Conservation (phyloP, 2,888 invertebrate genomes). For the Osmoderma eremita region DNA sequence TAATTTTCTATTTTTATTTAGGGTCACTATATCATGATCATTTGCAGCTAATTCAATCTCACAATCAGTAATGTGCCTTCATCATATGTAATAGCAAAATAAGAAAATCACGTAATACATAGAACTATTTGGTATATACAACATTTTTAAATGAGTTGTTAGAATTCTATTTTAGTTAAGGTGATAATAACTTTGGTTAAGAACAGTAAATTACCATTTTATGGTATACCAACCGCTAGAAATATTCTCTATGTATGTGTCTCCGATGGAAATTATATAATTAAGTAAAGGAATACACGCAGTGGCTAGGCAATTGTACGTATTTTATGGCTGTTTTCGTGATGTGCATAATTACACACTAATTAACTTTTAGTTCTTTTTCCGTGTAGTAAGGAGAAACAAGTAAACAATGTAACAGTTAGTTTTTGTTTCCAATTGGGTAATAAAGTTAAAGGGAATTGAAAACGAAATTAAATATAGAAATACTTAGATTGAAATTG, state of each 20-base stretch:
- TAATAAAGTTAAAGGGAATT: slow-evolving; percentile 25
- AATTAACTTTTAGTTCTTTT: slow-evolving; percentile 34
- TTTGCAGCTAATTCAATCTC: slow-evolving; percentile 10
- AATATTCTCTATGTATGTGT: neutral
- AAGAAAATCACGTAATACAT: no score
- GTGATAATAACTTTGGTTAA: neutral
- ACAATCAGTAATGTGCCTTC: neutral
- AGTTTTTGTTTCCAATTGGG: slow-evolving; percentile 17
- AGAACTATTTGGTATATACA: no score
- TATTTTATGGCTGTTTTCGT: slow-evolving; percentile 26
- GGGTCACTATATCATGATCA: slow-evolving; percentile 16
- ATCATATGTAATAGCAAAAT: neutral
- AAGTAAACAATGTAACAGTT: slow-evolving; percentile 28
- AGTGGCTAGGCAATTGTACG: slow-evolving; percentile 12
- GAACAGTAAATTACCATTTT: slow-evolving; percentile 7
- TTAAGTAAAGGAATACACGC: slow-evolving; percentile 5
- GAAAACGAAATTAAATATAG: slow-evolving; percentile 1
- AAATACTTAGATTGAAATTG: neutral
- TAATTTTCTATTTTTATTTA: slow-evolving; percentile 41
- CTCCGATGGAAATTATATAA: slow-evolving; percentile 16
- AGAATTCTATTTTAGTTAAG: no score
- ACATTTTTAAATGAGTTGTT: no score
- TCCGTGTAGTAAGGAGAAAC: slow-evolving; percentile 9
- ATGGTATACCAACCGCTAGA: neutral
- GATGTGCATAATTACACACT: slow-evolving; percentile 25